These are phyloP conservation scores for Drosophila kokeensis DNA, from an alignment of 2,888 invertebrate genomes.

Conservation along the genomic window DNA sequence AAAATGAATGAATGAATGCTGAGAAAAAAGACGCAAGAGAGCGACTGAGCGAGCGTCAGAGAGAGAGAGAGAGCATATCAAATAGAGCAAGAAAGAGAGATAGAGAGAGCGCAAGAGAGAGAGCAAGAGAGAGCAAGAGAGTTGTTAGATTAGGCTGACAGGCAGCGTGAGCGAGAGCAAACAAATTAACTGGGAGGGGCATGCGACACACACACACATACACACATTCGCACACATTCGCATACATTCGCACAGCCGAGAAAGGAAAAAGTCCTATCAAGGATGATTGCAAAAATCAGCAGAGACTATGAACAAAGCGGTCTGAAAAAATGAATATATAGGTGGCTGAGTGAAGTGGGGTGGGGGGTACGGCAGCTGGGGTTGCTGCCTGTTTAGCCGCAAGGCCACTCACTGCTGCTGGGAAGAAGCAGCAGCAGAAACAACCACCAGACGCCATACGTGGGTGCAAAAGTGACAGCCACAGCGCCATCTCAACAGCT, in stretches of 20 bases:
- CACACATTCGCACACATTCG: constrained; percentile 5
- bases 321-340: constrained; percentile 21
- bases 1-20: constrained; percentile 49
- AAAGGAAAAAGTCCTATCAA: constrained; percentile 63
- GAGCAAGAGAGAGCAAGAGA: constrained; percentile 29
- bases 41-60: constrained; percentile 25
- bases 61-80: constrained; percentile 22
- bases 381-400: constrained; percentile 66
- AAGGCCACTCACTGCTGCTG: constrained; percentile 69
- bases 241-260: constrained; percentile 17
- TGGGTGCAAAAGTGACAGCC: constrained; percentile 72
- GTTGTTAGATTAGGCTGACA: constrained; percentile 18
- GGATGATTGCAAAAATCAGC: constrained; percentile 74
- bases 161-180: constrained; percentile 52
- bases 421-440: constrained; percentile 47
- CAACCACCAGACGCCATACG: constrained; percentile 58
- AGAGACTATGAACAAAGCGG: constrained; percentile 58
- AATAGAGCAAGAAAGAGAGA: constrained; percentile 37
- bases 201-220: constrained; percentile 37
- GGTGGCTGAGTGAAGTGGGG: background rate
- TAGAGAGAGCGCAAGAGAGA: constrained; percentile 20
- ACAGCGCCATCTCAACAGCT: constrained; percentile 30
- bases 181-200: constrained; percentile 81
- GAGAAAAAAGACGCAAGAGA: constrained; percentile 30
- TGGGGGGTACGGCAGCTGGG: constrained; percentile 29